Evolutionary conservation across 2,888 invertebrate species (phyloP).

Genomic region (Troglohyphantes excavatus): DNA sequence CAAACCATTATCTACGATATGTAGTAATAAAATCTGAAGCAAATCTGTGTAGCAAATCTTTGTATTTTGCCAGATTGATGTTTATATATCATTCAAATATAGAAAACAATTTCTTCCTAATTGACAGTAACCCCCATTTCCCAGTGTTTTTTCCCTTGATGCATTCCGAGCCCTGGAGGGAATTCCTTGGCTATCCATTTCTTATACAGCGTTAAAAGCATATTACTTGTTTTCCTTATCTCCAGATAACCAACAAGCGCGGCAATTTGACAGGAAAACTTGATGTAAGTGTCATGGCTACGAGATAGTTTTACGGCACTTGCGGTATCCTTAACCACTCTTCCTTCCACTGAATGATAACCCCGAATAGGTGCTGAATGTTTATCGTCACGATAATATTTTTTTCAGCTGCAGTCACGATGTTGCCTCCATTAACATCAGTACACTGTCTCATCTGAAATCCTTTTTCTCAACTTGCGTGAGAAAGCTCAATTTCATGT

Average conservation of each 20-base stretch:
- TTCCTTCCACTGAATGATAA: conserved; percentile 18
- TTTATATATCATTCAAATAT: neutral
- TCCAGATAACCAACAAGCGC: conserved; percentile 29
- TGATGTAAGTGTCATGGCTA: conserved; percentile 30
- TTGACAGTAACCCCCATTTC: conserved; percentile 6
- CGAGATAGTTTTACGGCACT: neutral
- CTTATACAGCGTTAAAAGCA: conserved; percentile 32
- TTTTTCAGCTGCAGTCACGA: conserved; percentile 43
- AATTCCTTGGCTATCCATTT: conserved; percentile 33
- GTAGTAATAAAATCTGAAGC: no score
- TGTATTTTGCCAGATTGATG: no score
- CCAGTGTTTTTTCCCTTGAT: neutral
- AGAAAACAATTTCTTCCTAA: neutral
- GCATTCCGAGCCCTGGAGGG: conserved; percentile 14
- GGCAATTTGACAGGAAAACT: conserved; percentile 10
- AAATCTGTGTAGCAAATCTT: no score
- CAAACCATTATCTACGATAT: no score
- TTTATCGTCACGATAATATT: conserved; percentile 41
- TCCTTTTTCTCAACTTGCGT: conserved; percentile 28
- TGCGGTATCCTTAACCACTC: conserved; percentile 9
- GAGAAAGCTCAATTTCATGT: conserved; percentile 28
- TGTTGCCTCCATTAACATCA: conserved; percentile 35
- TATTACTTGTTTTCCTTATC: conserved; percentile 45
- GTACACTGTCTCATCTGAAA: conserved; percentile 2
- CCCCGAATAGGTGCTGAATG: conserved; percentile 33